Evolutionary conservation across 92 coral and sea anemone species (phyloP), one percentile per base, ranked within the genome.

Genomic region (Epizoanthus rinbou): DNA sequence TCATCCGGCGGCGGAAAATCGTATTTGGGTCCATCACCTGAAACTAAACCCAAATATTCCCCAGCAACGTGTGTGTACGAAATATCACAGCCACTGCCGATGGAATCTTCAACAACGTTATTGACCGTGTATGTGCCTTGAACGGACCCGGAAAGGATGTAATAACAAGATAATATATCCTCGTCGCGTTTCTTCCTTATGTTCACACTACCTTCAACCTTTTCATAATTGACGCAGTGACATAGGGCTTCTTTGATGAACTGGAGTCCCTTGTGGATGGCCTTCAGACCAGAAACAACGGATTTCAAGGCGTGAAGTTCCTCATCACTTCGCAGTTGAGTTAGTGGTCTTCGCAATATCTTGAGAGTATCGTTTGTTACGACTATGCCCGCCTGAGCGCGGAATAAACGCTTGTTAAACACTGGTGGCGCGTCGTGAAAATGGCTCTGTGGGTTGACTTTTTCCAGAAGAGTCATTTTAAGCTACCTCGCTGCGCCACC

Each of bases 331-430:
- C 99, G 88, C 35, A 84, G 71, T 39, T 79, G 87, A n/a, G 66
- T 71, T 15, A 78, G 67, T 8, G 91, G 88, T 45, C 84, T 85
- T 64, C 68, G 87, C 64, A 96, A 79, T 16, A 94, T 87, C 24
- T 71, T 69, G 6, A 92, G 79, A 23, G 91, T 88, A 25, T 94
- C 87, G 5, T 90, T 96, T 31, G 99, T 91, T 1, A 96, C 81
- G 2, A 95, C 94, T 39, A 96, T 94, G 60, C 98, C 98, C 16
- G 98, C 99, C 80, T 96, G 98, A 3, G 99, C 99, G 68, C 92
- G 95, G 76, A 86, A 96, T 5, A 96, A 86, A 13, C 99, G 89
- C 80, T 96, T 96, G 91, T 96, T 94, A 83, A 96, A 96, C 53
- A 96, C 91, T 25, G 98, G 99, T 70, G 95, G 94, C 6, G 92